Percentiles rank a stretch among this genome's conserved stretches.
These are phyloP conservation scores for Chamaea fasciata DNA, from an alignment of 2,113 vertebrate genomes.

Conservation along the genomic window DNA sequence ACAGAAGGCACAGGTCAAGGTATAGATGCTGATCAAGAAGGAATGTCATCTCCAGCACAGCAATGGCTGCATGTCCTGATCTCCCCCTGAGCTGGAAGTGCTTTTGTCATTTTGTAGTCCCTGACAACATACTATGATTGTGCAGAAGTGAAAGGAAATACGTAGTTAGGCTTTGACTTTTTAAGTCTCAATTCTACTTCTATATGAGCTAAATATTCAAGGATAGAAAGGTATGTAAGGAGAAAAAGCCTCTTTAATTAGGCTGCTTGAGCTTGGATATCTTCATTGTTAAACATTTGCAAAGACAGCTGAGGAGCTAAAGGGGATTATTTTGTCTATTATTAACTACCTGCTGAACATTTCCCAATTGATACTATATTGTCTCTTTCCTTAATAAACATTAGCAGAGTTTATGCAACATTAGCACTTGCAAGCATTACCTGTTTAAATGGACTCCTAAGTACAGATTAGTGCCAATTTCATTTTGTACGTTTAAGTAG, in stretches of 20 bases:
- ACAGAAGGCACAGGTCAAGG: accelerated
- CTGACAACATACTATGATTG: accelerated
- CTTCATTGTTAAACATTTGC: not conserved
- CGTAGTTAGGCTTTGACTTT: not conserved
- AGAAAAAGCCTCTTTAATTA: not conserved
- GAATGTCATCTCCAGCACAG: not conserved
- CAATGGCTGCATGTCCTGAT: accelerated
- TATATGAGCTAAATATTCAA: not conserved
- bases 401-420: not conserved
- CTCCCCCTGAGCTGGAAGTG: not conserved
- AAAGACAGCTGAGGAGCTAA: not conserved
- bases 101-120: not conserved
- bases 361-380: not conserved
- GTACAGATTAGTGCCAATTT: not conserved
- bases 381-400: not conserved
- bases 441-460: not conserved
- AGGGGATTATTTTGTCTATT: not conserved
- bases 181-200: not conserved
- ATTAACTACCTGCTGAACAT: not conserved
- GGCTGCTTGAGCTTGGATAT: not conserved
- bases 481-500: not conserved
- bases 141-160: not conserved
- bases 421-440: not conserved
- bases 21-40: not conserved
- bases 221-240: not conserved